Evolutionary conservation across 2,113 vertebrate species (phyloP).

Genomic region (Pipra filicauda): DNA sequence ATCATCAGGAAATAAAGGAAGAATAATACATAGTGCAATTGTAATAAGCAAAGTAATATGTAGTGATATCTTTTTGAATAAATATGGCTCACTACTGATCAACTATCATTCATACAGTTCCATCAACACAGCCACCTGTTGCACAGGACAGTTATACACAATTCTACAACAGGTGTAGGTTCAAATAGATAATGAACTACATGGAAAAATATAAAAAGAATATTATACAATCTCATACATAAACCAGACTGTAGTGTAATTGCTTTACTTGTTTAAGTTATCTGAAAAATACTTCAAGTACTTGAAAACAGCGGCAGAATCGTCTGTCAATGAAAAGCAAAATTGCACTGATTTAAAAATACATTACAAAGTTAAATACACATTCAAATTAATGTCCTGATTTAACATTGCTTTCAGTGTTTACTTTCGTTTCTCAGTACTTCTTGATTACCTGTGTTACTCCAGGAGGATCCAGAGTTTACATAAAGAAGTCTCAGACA

Average conservation of each 20-base stretch:
- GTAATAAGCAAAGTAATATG: constrained; percentile 69
- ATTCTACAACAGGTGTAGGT: constrained; percentile 46
- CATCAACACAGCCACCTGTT: constrained; percentile 48
- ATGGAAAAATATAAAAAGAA: constrained; percentile 54
- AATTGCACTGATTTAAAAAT: constrained; percentile 64
- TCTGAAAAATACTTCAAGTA: constrained; percentile 51
- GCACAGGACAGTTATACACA: constrained; percentile 52
- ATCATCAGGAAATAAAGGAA: constrained; percentile 63
- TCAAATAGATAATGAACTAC: constrained; percentile 39
- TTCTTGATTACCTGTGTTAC: constrained; percentile 27
- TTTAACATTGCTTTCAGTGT: constrained; percentile 44
- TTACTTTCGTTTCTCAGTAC: background rate
- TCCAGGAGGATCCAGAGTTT: background rate
- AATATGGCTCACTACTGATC: constrained; percentile 75
- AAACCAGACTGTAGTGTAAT: constrained; percentile 40
- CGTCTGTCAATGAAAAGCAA: constrained; percentile 40
- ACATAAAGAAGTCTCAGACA: background rate
- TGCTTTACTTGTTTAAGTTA: constrained; percentile 51
- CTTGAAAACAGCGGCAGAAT: constrained; percentile 47
- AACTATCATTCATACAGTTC: constrained; percentile 32
- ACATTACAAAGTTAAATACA: constrained; percentile 59
- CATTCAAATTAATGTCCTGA: constrained; percentile 57
- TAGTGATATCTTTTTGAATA: constrained; percentile 68
- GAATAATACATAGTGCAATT: constrained; percentile 74
- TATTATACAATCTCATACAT: constrained; percentile 54